A percentile compares a stretch with the other conserved stretches of the same genome.
Evolutionary conservation across 2,113 vertebrate genomes (phyloP).

Genomic region (Onychostruthus taczanowskii): DNA sequence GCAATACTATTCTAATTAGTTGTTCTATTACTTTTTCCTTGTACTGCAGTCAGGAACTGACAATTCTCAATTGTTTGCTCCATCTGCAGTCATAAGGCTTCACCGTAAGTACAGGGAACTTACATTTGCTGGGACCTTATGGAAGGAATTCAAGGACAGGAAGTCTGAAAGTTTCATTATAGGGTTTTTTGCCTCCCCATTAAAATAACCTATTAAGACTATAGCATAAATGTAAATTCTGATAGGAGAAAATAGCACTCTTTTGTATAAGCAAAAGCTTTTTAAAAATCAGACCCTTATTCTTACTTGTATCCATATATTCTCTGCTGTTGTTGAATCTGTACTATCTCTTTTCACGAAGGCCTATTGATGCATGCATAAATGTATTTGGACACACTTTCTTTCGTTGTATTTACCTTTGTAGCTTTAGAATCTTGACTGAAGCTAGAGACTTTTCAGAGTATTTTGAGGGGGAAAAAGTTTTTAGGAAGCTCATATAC

Average conservation of each 20-base stretch:
- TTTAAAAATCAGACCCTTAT: not conserved
- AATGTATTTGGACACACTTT: not conserved
- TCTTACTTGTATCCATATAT: not conserved
- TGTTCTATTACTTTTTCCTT: not conserved
- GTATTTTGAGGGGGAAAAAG: not conserved
- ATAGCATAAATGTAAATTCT: not conserved
- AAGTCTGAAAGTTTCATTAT: not conserved
- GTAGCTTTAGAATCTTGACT: not conserved
- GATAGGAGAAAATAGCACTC: not conserved
- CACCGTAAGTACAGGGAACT: not conserved
- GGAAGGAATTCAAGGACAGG: not conserved
- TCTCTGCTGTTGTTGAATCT: not conserved
- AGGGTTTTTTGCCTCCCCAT: not conserved
- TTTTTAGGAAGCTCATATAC: not conserved
- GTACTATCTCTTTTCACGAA: not conserved
- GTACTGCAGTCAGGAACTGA: not conserved
- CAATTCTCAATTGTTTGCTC: not conserved
- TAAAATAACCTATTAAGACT: not conserved
- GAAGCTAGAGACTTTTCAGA: not conserved
- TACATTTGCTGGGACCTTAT: not conserved
- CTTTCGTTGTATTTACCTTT: not conserved
- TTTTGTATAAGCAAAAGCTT: not conserved
- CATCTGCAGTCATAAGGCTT: not conserved
- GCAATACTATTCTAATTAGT: not conserved
- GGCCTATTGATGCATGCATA: not conserved